phyloP scores from a whole-genome alignment of 2,797 vertebrate species.

The Acipenser ruthenus region DNA sequence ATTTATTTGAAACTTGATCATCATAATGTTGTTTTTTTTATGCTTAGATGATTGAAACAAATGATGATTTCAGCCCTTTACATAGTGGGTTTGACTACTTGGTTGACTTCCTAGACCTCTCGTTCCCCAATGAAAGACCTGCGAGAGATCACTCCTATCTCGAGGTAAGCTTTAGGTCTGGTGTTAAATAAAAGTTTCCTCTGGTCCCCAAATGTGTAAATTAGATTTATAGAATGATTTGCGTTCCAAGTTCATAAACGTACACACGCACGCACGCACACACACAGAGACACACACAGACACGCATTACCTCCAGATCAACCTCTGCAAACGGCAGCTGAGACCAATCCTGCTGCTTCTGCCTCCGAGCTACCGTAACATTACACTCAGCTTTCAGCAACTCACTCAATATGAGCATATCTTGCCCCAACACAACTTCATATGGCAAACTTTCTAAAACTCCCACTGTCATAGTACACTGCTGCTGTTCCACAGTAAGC shows the following conservation, averaged over 20 bases:
- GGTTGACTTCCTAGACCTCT: conserved; percentile 65
- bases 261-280: too few relatives aligned
- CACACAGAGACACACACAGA: too few relatives aligned
- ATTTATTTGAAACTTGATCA: background rate
- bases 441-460: too few relatives aligned
- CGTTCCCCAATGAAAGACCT: conserved; percentile 57
- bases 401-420: too few relatives aligned
- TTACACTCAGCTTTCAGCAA: too few relatives aligned
- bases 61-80: conserved; percentile 53
- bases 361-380: too few relatives aligned
- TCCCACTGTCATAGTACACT: too few relatives aligned
- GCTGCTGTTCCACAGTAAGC: too few relatives aligned
- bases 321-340: too few relatives aligned
- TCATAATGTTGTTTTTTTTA: background rate
- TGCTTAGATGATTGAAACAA: conserved; percentile 60
- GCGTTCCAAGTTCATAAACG: background rate
- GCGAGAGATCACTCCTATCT: conserved; percentile 49
- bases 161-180: conserved; percentile 39
- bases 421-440: too few relatives aligned
- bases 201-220: background rate
- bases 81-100: conserved; percentile 55
- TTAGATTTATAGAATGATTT: background rate
- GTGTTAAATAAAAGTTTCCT: background rate
- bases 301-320: too few relatives aligned
- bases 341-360: too few relatives aligned